Conservation (phyloP, 1,140 invertebrate genomes). For the Eupristina koningsbergeri region DNA sequence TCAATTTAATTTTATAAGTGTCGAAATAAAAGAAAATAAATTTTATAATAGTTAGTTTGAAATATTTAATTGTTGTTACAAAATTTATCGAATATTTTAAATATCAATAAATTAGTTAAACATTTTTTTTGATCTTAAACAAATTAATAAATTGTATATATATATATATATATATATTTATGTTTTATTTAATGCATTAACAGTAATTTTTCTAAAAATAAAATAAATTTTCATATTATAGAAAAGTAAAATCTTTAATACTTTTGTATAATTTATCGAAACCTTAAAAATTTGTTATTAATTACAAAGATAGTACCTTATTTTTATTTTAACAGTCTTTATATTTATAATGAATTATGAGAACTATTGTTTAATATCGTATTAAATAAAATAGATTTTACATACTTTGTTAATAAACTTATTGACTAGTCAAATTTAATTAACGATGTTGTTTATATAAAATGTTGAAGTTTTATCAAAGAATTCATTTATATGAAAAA, state of each 20-base stretch:
- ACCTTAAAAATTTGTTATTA: too few relatives aligned
- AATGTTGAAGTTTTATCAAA: too few relatives aligned
- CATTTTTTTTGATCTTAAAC: background rate
- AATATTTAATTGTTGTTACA: too few relatives aligned
- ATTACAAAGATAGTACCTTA: background rate
- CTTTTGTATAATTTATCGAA: too few relatives aligned
- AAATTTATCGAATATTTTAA: background rate
- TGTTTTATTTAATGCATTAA: too few relatives aligned
- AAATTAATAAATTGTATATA: background rate
- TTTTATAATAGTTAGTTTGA: too few relatives aligned
- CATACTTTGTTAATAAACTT: background rate
- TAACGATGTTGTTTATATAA: too few relatives aligned
- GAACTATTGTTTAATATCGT: background rate
- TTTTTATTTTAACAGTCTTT: background rate
- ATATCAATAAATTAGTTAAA: background rate
- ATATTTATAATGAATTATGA: background rate
- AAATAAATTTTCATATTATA: too few relatives aligned
- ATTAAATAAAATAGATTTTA: background rate
- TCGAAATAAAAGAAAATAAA: too few relatives aligned
- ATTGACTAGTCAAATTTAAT: background rate
- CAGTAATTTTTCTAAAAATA: too few relatives aligned
- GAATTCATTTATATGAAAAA: too few relatives aligned
- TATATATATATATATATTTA: background rate
- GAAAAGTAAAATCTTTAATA: too few relatives aligned
- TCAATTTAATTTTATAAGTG: slow-evolving; percentile 9